Base-by-base conservation (phyloP, 2,797 vertebrate species). In the Perdix hodgsoniae region DNA sequence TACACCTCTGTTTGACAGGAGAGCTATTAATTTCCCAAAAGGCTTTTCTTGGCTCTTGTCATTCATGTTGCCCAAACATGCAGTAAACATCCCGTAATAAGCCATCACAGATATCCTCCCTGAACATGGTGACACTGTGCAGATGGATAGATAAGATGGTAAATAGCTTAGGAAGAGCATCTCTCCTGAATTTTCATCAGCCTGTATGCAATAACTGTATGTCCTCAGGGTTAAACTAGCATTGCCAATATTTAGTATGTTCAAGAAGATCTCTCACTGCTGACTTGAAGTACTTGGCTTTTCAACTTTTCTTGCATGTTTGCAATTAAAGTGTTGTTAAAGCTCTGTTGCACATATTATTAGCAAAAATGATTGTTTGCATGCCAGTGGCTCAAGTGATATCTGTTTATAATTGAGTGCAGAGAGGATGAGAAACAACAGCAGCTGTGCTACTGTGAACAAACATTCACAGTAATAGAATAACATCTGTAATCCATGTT, bases 271-370 rank as follows among this genome's bases (percentile, higher is more conserved):
- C 54, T 94, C 50, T 92, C 71, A 66, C 42, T 88, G 45, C 21
- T 83, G 69, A 83, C 78, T 91, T 31, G 27, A 77, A 77, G 57
- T 80, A 74, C 59, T 91, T 78, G 54, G 15, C 56, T 95, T 95
- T 88, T 85, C 54, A 90, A 40, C 45, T 15, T 70, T 59, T 67
- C 50, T 18, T 52, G 33, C 54, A 40, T 8, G 1, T 44, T 79
- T 66, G 21, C 70, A 71, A 70, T 70, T 86, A 85, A 83, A 86
- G 64, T 40, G 39, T 56, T 70, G 35, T 73, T 88, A 82, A 66
- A 92, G 11, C 73, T 93, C 70, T 5, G 39, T 66, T 73, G 73
- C 64, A 16, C 64, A 5, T 39, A 45, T 64, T 22, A 40, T 75
- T 90, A 81, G 39, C 66, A 83, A 60, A 89, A 82, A 42, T 15